Percentiles rank a stretch among this genome's conserved stretches.
Evolutionary conservation across 2,113 vertebrate species (phyloP).

Genomic region (Pelvicachromis taeniatus): DNA sequence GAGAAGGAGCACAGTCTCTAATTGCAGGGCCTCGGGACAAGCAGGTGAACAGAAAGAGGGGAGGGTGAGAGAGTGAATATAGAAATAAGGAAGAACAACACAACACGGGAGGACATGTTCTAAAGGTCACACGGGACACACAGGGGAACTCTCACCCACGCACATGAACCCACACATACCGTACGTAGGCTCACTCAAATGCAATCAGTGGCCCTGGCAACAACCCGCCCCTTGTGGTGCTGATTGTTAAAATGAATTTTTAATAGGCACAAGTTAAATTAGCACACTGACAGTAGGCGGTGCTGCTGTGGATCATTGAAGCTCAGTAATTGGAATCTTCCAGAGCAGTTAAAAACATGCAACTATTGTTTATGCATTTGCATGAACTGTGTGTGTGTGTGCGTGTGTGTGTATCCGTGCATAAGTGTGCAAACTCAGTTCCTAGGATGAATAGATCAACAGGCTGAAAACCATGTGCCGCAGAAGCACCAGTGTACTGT

Average conservation of each 20-base stretch:
- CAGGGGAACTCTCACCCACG: not conserved
- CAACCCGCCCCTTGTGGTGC: conserved; percentile 18
- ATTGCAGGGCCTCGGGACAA: conserved; percentile 49
- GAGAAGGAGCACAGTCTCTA: conserved; percentile 16
- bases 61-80: not conserved
- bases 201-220: conserved; percentile 32
- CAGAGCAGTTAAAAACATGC: conserved; percentile 20
- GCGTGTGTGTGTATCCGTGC: not conserved
- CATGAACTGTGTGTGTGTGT: not conserved
- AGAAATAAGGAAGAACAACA: not conserved
- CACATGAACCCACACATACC: not conserved
- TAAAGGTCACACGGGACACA: conserved; percentile 56
- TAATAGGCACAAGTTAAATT: conserved; percentile 69
- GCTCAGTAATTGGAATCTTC: conserved; percentile 68
- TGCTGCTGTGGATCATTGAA: conserved; percentile 60
- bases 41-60: not conserved
- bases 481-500: not conserved
- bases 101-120: conserved; percentile 15
- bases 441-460: conserved; percentile 27
- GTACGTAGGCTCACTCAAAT: not conserved
- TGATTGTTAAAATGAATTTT: conserved; percentile 73
- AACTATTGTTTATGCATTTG: not conserved
- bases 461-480: conserved; percentile 7
- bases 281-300: conserved; percentile 67
- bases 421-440: not conserved